Conservation (phyloP, 2,888 invertebrate species). For the Noctuana brunneofusca region DNA sequence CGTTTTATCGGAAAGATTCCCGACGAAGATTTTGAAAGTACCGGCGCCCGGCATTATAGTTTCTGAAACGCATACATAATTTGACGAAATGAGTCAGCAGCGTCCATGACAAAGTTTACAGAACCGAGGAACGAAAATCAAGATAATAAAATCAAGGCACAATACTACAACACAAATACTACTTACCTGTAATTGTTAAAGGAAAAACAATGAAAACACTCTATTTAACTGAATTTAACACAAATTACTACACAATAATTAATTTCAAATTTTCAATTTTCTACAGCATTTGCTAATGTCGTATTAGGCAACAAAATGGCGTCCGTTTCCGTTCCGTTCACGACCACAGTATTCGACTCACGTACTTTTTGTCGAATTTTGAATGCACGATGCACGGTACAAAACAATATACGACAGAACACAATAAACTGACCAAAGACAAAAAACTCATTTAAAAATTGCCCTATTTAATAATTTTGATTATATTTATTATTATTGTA, state of each 20-base stretch:
- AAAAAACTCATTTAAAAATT: no score
- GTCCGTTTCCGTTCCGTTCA: no score
- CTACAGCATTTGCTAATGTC: slow-evolving; percentile 32
- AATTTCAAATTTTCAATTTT: slow-evolving; percentile 1
- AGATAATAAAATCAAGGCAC: no score
- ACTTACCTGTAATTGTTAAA: slow-evolving; percentile 22
- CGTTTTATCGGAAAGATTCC: slow-evolving; percentile 97
- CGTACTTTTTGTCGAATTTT: no score
- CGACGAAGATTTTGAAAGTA: slow-evolving; percentile 98
- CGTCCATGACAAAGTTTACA: slow-evolving; percentile 62
- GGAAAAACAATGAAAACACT: slow-evolving; percentile 27
- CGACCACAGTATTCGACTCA: no score
- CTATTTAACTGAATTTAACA: slow-evolving; percentile 36
- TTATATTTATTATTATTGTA: background rate
- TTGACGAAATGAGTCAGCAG: slow-evolving; percentile 79
- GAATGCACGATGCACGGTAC: no score
- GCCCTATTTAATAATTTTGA: no score
- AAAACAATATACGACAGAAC: no score
- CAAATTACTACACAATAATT: slow-evolving; percentile 38
- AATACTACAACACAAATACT: no score
- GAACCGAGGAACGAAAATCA: slow-evolving; percentile 47
- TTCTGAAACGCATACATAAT: slow-evolving; percentile 82
- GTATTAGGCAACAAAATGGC: slow-evolving; percentile 50
- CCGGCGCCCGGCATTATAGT: slow-evolving; percentile 94
- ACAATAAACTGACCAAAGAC: no score